Evolutionary conservation across 2,888 invertebrate genomes (phyloP), one percentile per base, ranked within the genome.

Genomic region (Aelia acuminata): DNA sequence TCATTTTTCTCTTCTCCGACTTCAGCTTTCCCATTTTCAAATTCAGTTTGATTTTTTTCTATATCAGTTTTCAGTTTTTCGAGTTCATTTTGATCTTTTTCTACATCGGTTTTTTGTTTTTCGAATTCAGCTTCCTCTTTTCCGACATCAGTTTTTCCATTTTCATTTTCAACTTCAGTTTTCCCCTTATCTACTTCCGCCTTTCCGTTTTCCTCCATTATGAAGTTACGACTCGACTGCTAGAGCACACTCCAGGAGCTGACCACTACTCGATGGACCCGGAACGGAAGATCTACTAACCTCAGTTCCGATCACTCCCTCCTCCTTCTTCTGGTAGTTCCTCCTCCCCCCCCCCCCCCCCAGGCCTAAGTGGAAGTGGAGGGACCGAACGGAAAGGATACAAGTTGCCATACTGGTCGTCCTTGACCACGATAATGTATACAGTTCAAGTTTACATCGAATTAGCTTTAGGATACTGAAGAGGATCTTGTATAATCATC

Each of bases 281-380:
- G 57, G 13, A 57, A 15, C 18, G 31, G 8, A 18, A 18, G 31
- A 70, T 70, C 63, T 35, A 70, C 63, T 70, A 70, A 31, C 31
- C 63, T 70, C 31, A 5, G 31, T 22, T 18, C 63, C 31, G 35
- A 31, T 35, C 35, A 70, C 31, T 70, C 63, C 63, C 63, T 70
- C 15, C 63, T 70, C 63, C 35, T 31, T 20, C 18, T 70, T 70
- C 63, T 70, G 5, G 31, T 35, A 70, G 63, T 35, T 70, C 35
- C 15, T 35, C 63, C 63, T 35, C 22, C 35, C 63, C 63, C 63
- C 35, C 35, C 15, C 20, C 63, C 63, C 63, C 22, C 35, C 63
- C 63, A 35, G 63, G 35, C 31, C 31, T 70, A 70, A 70, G 35
- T 70, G 63, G 63, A 5, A 70, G 63, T 70, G 63, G 63, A 70